A percentile compares a stretch with the other conserved stretches of the same genome.
These are phyloP conservation scores for Andrena flavipes DNA, from an alignment of 2,888 invertebrate species.

Conservation along the genomic window DNA sequence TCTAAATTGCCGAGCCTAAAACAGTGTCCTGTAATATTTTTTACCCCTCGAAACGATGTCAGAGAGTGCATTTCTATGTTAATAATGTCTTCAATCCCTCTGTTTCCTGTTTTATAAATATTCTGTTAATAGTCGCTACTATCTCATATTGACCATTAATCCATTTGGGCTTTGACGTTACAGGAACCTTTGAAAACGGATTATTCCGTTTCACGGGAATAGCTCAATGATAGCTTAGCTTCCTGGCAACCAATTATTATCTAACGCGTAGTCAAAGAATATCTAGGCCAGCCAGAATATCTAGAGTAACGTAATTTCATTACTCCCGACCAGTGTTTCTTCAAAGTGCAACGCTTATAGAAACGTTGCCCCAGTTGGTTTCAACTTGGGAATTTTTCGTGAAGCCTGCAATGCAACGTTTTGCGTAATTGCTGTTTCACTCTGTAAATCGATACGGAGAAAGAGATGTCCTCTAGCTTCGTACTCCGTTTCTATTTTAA, in stretches of 20 bases:
- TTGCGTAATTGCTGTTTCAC: background rate
- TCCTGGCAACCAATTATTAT: slow-evolving; percentile 36
- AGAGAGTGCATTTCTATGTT: background rate
- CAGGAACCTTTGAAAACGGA: slow-evolving; percentile 35
- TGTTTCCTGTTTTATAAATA: background rate
- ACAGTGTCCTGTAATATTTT: too few species aligned
- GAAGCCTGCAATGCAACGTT: background rate
- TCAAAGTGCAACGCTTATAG: background rate
- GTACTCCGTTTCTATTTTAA: background rate
- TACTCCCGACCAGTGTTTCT: background rate
- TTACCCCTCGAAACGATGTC: too few species aligned
- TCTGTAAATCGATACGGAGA: background rate
- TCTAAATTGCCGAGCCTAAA: too few species aligned
- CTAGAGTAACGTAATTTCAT: background rate
- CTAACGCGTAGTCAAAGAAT: background rate
- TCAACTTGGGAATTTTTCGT: background rate
- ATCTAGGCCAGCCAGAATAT: background rate
- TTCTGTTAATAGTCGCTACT: background rate
- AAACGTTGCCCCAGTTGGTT: background rate
- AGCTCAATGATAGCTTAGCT: slow-evolving; percentile 29
- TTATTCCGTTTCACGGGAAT: slow-evolving; percentile 46
- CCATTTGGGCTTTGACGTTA: background rate
- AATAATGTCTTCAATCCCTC: slow-evolving; percentile 1
- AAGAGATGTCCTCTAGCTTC: background rate
- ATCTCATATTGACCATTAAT: slow-evolving; percentile 12